Conservation (phyloP, 2,797 vertebrate species). For the Leptodactylus fallax region DNA sequence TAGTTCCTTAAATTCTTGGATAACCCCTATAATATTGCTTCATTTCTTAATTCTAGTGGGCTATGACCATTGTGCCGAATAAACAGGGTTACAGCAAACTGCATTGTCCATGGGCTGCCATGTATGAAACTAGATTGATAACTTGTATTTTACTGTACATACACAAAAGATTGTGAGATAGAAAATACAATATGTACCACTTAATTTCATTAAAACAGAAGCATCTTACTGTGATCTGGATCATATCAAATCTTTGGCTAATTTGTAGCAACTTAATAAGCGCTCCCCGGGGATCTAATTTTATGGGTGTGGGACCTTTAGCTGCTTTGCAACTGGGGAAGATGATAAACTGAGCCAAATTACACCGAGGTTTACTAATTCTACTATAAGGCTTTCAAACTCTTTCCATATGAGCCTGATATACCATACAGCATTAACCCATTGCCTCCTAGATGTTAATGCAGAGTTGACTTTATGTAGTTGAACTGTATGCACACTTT, state of each 20-base stretch:
- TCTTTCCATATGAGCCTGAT: constrained; percentile 1
- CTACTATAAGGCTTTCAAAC: background rate
- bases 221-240: background rate
- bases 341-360: background rate
- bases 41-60: too few species aligned
- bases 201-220: background rate
- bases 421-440: background rate
- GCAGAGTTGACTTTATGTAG: background rate
- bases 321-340: background rate
- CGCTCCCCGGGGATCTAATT: background rate
- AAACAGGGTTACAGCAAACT: too few species aligned
- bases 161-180: too few species aligned
- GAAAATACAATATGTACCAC: too few species aligned
- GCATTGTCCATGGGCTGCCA: too few species aligned
- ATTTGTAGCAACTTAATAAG: background rate
- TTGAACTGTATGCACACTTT: background rate
- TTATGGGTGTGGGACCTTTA: background rate
- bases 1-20: too few species aligned
- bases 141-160: too few species aligned
- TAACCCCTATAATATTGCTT: too few species aligned
- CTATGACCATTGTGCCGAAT: too few species aligned
- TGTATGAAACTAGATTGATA: too few species aligned
- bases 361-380: background rate
- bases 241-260: background rate
- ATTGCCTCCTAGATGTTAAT: background rate